phyloP scores from a whole-genome alignment of 2,888 invertebrate genomes.

The Hyposoter didymator region DNA sequence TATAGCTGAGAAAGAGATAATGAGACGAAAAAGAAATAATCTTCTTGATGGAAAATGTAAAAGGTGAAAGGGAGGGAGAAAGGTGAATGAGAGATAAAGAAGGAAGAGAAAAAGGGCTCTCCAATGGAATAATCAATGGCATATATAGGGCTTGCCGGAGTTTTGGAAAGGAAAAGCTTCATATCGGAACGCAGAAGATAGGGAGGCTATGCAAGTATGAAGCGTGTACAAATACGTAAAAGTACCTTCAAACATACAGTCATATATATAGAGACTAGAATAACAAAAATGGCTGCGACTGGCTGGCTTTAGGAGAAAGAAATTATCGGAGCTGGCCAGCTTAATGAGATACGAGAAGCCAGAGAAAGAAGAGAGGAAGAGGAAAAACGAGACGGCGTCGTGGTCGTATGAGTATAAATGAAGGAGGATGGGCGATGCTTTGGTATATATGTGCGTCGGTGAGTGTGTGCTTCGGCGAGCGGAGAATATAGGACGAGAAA shows the following conservation, averaged over 20 bases:
- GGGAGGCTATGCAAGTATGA: constrained; percentile 21
- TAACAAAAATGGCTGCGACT: constrained; percentile 60
- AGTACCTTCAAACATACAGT: constrained; percentile 31
- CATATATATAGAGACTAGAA: constrained; percentile 26
- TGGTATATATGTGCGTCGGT: neutral
- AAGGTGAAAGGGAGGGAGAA: neutral
- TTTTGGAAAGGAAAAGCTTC: constrained; percentile 54
- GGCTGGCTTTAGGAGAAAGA: constrained; percentile 66
- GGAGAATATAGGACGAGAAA: constrained; percentile 69
- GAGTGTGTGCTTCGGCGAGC: constrained; percentile 3
- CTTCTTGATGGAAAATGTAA: neutral
- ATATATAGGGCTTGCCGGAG: constrained; percentile 6
- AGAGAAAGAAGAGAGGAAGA: constrained; percentile 58
- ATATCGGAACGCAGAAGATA: constrained; percentile 30
- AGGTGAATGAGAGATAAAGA: constrained; percentile 1
- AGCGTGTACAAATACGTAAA: constrained; percentile 42
- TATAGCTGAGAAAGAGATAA: neutral
- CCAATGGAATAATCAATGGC: constrained; percentile 47
- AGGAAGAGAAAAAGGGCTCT: constrained; percentile 5
- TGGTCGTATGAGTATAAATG: constrained; percentile 38
- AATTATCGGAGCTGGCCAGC: constrained; percentile 69
- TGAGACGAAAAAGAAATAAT: neutral
- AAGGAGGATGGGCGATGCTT: constrained; percentile 37
- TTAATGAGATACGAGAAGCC: constrained; percentile 81
- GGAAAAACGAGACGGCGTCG: constrained; percentile 51